Conservation (phyloP, 2,113 vertebrate species). For the Neogale vison region DNA sequence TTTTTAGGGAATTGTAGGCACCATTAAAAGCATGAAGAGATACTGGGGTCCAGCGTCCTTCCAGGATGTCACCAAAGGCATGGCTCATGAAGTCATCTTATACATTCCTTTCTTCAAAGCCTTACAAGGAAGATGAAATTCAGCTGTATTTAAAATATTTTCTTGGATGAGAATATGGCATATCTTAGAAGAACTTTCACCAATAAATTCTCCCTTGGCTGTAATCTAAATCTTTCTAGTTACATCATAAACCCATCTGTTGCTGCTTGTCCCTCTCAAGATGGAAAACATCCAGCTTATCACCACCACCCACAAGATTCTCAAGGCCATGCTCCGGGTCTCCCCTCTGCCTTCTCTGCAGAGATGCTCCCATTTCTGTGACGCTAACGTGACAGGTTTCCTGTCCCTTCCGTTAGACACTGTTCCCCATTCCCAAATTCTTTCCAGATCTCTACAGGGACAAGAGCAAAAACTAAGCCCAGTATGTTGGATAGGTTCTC, state of each 20-base stretch:
- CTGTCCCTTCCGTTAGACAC: neutral
- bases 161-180: neutral
- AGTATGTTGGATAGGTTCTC: neutral
- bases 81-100: no score
- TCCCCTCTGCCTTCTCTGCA: neutral
- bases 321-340: no score
- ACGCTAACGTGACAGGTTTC: neutral
- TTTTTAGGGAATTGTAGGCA: neutral
- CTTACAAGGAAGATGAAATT: neutral
- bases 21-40: neutral
- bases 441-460: neutral
- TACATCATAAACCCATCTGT: neutral
- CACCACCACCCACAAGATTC: accelerated
- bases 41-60: neutral
- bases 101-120: neutral
- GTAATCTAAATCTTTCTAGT: neutral
- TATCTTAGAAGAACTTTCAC: neutral
- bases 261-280: neutral
- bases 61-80: no score
- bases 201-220: neutral
- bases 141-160: neutral
- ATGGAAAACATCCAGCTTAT: neutral
- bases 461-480: neutral
- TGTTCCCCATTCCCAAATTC: neutral
- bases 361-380: neutral